Evolutionary conservation across 2,888 invertebrate species (phyloP).

Genomic region (Loripinus fragilis): DNA sequence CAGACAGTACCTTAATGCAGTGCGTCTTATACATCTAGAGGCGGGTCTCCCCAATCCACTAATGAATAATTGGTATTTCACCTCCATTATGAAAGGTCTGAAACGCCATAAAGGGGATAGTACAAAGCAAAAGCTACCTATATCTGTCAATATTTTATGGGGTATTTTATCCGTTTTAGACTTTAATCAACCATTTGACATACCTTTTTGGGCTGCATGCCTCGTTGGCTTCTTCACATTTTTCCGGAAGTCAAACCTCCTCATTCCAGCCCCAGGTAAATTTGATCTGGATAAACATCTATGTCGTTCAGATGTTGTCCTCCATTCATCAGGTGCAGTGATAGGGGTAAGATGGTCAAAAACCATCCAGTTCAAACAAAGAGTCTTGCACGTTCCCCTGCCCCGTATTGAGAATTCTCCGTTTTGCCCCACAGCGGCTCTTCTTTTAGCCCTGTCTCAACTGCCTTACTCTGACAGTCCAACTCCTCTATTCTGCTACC

Average conservation of each 20-base stretch:
- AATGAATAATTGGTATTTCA: too few relatives aligned
- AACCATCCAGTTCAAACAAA: neutral
- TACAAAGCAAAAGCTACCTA: too few relatives aligned
- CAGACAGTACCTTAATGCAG: too few relatives aligned
- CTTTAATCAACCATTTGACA: neutral
- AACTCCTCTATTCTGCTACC: neutral
- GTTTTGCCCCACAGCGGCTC: neutral
- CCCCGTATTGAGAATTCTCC: neutral
- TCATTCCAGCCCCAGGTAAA: neutral
- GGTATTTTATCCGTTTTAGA: neutral
- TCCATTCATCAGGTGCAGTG: neutral
- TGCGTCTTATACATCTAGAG: too few relatives aligned
- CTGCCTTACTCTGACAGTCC: neutral
- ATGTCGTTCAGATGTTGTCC: neutral
- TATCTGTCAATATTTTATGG: too few relatives aligned
- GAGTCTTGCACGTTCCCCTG: slow-evolving; percentile 18
- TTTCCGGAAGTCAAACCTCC: neutral
- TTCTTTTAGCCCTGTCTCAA: neutral
- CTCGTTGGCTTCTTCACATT: neutral
- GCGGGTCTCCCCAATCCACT: too few relatives aligned
- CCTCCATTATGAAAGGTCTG: too few relatives aligned
- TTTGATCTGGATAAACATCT: neutral
- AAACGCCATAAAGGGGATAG: too few relatives aligned
- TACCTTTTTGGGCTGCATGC: neutral
- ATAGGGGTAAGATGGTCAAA: neutral